phyloP scores from a whole-genome alignment of 2,888 invertebrate species.

The Ceraclea dissimilis region DNA sequence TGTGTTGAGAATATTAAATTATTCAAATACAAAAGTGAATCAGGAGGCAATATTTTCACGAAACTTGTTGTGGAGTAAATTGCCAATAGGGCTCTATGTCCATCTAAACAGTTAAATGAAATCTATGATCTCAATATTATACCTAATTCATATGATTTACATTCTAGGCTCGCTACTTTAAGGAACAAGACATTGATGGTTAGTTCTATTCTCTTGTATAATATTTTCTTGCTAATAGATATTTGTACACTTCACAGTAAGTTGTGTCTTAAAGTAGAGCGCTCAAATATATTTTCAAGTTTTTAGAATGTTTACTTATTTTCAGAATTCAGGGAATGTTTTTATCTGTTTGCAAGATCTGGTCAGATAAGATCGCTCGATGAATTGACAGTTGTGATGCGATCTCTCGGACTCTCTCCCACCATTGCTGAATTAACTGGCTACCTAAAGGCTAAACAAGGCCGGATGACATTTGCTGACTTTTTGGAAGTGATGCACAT shows the following conservation, averaged over 20 bases:
- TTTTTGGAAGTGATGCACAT: constrained; percentile 93
- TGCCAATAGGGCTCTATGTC: too few relatives aligned
- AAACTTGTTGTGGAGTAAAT: too few relatives aligned
- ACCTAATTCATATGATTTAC: too few relatives aligned
- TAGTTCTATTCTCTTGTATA: too few relatives aligned
- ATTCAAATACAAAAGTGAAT: too few relatives aligned
- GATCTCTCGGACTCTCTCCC: constrained; percentile 89
- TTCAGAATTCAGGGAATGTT: constrained; percentile 92
- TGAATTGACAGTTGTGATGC: constrained; percentile 88
- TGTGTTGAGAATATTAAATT: too few relatives aligned
- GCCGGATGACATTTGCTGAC: constrained; percentile 91
- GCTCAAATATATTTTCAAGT: background rate
- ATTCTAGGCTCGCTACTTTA: constrained; percentile 86
- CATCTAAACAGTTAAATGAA: too few relatives aligned
- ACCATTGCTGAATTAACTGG: constrained; percentile 84
- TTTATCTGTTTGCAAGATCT: constrained; percentile 85
- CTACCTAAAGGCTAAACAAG: constrained; percentile 64
- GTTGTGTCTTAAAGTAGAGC: background rate
- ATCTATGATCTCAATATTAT: too few relatives aligned
- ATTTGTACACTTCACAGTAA: constrained; percentile 4
- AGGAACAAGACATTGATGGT: constrained; percentile 94
- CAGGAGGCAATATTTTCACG: too few relatives aligned
- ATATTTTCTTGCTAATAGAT: too few relatives aligned
- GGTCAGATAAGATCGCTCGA: constrained; percentile 84
- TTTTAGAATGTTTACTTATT: background rate